Evolutionary conservation across 2,888 invertebrate species (phyloP), one percentile per base, ranked within the genome.

Genomic region (Ochlodes sylvanus): DNA sequence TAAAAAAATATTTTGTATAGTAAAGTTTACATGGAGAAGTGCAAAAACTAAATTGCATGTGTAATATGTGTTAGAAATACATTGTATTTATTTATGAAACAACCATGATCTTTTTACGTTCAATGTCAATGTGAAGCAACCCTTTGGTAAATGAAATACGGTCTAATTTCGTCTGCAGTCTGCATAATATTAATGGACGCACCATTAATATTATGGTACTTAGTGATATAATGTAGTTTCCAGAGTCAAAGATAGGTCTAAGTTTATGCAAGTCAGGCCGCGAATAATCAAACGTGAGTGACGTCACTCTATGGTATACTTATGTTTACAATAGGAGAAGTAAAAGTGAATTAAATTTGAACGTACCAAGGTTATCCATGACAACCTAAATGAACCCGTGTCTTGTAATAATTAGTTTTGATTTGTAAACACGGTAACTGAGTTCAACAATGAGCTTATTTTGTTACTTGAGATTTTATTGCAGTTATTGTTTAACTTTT

Each of bases 271-370:
- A 47, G 44, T 47, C 44, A 47, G 44, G 44, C 44, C 12, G 7
- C 2, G 15, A 47, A 15, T 47, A 38, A 47, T 47, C 17, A 47
- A 47, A 17, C 19, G 10, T 14, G 14, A 19, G 19, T 57, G 12
- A 38, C 34, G 56, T 56, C 14, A 19, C 17, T 41, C 14, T 19
- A 38, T 19, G 7, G 0, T 19, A 19, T 47, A 41, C 12, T 57
- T 41, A 12, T 21, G 41, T 38, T 41, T 19, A 41, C 57, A 41
- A 19, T 19, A 41, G 14, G 6, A 41, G 14, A 57, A 57, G 57
- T 57, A 19, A 57, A 57, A 57, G 57, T 57, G 19, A 57, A 41
- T 57, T 57, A 12, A 57, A 19, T 19, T 57, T 17, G 15, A 41
- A 57, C 19, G 32, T 15, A 1, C 19, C 41, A 57, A 57, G 57